phyloP scores from a whole-genome alignment of 2,113 vertebrate genomes.

The Xiphias gladius region DNA sequence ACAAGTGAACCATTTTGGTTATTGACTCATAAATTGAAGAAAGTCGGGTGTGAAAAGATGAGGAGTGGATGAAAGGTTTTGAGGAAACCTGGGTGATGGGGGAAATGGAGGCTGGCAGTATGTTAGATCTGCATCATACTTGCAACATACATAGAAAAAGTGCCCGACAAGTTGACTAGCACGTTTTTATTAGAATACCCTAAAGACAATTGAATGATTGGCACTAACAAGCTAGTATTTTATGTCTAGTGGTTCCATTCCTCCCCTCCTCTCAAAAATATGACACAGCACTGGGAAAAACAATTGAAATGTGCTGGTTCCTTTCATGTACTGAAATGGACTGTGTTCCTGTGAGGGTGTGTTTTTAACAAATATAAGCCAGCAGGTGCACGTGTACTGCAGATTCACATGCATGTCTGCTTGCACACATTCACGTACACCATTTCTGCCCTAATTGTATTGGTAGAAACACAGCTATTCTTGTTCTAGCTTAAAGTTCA shows the following conservation, averaged over 20 bases:
- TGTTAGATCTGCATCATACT: neutral
- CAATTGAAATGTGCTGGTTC: neutral
- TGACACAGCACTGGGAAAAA: neutral
- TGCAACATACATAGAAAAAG: neutral
- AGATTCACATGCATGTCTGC: neutral
- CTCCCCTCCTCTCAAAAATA: neutral
- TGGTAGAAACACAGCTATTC: conserved; percentile 13
- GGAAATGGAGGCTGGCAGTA: neutral
- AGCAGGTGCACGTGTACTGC: neutral
- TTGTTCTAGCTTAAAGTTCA: conserved; percentile 33
- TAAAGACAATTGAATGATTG: neutral
- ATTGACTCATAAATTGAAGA: neutral
- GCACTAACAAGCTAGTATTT: neutral
- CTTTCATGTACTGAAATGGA: neutral
- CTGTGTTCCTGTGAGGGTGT: neutral
- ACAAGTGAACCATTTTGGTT: neutral
- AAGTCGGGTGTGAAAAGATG: no score
- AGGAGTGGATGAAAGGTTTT: neutral
- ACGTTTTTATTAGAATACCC: neutral
- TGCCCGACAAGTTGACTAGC: neutral
- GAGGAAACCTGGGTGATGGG: neutral
- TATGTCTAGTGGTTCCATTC: neutral
- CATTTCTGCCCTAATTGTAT: conserved; percentile 13
- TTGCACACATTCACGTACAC: neutral
- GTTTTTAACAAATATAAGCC: neutral